Evolutionary conservation across 2,888 invertebrate species (phyloP), one percentile per base, ranked within the genome.

Genomic region (Teinopalpus imperialis): DNA sequence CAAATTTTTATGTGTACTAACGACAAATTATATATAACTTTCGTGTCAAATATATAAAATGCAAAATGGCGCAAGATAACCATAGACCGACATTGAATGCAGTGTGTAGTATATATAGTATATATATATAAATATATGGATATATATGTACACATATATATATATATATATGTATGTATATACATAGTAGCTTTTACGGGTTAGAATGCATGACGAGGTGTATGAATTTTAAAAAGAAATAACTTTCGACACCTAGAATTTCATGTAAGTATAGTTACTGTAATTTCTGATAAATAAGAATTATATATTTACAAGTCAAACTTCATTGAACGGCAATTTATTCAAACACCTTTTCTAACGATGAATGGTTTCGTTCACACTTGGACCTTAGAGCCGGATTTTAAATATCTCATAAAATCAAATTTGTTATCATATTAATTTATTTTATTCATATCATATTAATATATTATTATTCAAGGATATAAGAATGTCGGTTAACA

Each of bases 361-460:
- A 12, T 36, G 3, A 35, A 44, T 21, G 5, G 37, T 47, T 47
- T 59, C 55, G 56, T 53, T 54, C 55, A 41, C 52, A 47, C 51
- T 49, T 44, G 24, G 47, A 49, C 51, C 39, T 48, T 34, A 31
- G 35, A 37, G 14, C 30, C 40, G 2, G 32, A 42, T 26, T n/a
- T 5, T 31, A 1, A 16, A 12, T 29, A 6, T 8, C n/a, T n/a
- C n/a, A n/a, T n/a, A n/a, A n/a, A n/a, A n/a, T n/a, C n/a, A 12
- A 14, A 5, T 27, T n/a, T 20, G 3, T 18, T 26, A 26, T 9
- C 4, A 10, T 27, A 7, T 18, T 3, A 18, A 5, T 16, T 16
- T 16, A 16, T 16, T n/a, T n/a, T 16, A 16, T 3, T 16, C 4
- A 16, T 16, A 3, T 4, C 16, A 16, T 16, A 16, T 16, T 16